Base-by-base conservation (phyloP, 2,888 invertebrate genomes). In the Scaptomyza cyrtandrae region DNA sequence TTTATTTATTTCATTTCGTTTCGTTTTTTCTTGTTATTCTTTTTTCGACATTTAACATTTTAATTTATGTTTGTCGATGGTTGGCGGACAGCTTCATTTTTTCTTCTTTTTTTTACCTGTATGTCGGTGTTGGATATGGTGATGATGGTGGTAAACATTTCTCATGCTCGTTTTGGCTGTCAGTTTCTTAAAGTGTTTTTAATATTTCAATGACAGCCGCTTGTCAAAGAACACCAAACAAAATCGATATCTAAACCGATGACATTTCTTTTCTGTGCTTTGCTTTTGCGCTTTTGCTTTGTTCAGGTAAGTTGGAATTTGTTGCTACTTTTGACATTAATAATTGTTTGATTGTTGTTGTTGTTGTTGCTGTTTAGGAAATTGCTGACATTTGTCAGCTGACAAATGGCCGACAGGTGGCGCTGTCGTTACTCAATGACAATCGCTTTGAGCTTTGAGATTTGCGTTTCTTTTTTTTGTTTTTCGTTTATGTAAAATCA, bases 131-230 rank as follows among this genome's bases (percentile, higher is more conserved):
- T 24, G 24, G 24, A 37, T n/a, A 50, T 37, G 33, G 49, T 37
- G 39, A 6, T 29, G 33, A 33, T 13, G n/a, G 24, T 27, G 29
- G 65, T 19, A 54, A 52, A 59, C 64, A 68, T 69, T 85, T 78
- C 75, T 74, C 71, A 75, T 65, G 64, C 64, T 69, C 71, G 76
- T 71, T 77, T 72, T 60, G 60, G 59, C 53, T 86, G 84, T 79
- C 89, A 83, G 60, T 64, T 60, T 75, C 24, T 3, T 81, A 86
- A 87, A 89, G 87, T 88, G 87, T 88, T 87, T 82, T 86, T 80
- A 86, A 88, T 89, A 88, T 88, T 88, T 88, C 85, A 84, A 69
- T 89, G 87, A 89, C 87, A 87, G 89, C 61, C 67, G 74, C 71
- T 71, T 88, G 88, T 88, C 88, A 88, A 82, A 80, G 82, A 53